Evolutionary conservation across 1,140 invertebrate species (phyloP), one percentile per base, ranked within the genome.

Genomic region (Microvelia longipes): DNA sequence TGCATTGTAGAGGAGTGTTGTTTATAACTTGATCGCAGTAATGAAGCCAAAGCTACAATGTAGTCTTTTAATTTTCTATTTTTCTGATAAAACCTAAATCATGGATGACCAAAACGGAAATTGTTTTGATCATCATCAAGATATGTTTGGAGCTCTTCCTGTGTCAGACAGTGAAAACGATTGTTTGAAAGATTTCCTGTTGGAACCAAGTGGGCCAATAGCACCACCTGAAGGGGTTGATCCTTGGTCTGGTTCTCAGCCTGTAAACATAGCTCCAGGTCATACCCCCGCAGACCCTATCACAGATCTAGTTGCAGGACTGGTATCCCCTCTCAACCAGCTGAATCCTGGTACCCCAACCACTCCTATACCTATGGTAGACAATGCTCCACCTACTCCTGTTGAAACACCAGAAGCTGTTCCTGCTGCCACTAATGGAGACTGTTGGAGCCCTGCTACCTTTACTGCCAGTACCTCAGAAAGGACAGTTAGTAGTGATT

Each of bases 141-240:
- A 71, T 27, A 61, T 74, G 61, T 76, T 75, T 69, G 73, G 68
- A 62, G 70, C 71, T 5, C 66, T 73, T 25, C 68, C 71, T 29
- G 69, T 67, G 19, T 72, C 74, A 64, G 75, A 75, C 25, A 68
- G 71, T 60, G 75, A 76, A 35, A 71, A 75, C 71, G 75, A 75
- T 61, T 76, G 75, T 72, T 72, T 76, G 19, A 76, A 76, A 72
- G 75, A 77, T 26, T 77, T 76, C 61, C 68, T 77, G 29, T 68
- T 76, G 30, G 75, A 76, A 60, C 73, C 73, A 19, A 69, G 35
- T 60, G 67, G 28, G 68, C 27, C 28, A 2, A 2, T 61, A 28
- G 25, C 15, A n/a, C 69, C n/a, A 14, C 14, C 26, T 13, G 2
- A 11, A 25, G 28, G 19, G 2, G 28, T 67, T 15, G 28, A 26